A percentile compares a stretch with the other conserved stretches of the same genome.
phyloP scores from a whole-genome alignment of 2,797 vertebrate genomes.

The Arremon brunneinucha region DNA sequence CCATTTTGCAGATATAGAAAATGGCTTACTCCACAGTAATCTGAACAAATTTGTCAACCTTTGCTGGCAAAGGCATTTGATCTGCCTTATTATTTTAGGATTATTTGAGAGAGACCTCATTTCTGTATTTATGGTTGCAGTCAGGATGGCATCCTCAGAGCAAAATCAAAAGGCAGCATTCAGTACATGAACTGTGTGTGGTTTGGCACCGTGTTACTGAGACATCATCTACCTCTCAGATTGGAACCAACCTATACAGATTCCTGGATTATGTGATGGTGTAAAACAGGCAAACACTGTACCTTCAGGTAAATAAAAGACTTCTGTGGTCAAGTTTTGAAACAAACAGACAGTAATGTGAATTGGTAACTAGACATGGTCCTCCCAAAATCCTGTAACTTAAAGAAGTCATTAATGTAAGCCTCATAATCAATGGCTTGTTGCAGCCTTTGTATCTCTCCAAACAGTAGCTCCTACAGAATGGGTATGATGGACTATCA shows the following conservation, averaged over 20 bases:
- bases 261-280: neutral
- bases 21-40: neutral
- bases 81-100: neutral
- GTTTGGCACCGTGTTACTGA: neutral
- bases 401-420: neutral
- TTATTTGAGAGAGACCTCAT: neutral
- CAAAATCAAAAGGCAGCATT: neutral
- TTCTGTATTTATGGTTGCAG: neutral
- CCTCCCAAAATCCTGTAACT: fast-evolving
- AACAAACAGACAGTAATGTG: neutral
- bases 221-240: neutral
- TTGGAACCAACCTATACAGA: neutral
- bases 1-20: neutral
- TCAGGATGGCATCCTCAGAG: neutral
- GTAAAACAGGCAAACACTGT: neutral
- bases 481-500: neutral
- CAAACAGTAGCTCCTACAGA: neutral
- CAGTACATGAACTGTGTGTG: neutral
- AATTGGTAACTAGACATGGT: neutral
- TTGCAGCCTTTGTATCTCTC: neutral
- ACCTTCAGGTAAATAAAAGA: neutral
- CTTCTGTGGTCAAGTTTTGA: neutral
- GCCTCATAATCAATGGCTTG: neutral
- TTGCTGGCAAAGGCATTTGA: neutral
- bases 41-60: neutral